Evolutionary conservation across 2,113 vertebrate species (phyloP).

Genomic region (Hippoglossus stenolepis): DNA sequence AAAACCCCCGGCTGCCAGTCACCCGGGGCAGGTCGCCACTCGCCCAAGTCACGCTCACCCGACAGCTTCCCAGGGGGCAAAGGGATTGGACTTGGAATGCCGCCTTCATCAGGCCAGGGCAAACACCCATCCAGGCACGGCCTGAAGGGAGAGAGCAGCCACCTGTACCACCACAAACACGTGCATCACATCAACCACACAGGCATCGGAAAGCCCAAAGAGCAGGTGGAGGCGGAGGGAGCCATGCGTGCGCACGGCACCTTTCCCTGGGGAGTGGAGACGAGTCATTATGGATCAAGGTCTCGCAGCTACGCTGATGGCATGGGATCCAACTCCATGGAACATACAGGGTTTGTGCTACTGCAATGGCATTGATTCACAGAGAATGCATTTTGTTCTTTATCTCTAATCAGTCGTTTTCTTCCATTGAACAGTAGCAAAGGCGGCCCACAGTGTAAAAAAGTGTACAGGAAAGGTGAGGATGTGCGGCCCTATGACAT

Average conservation of each 20-base stretch:
- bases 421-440: conserved; percentile 79
- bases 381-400: background rate
- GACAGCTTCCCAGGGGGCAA: conserved; percentile 83
- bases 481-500: conserved; percentile 78
- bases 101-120: conserved; percentile 76
- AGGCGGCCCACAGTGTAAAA: conserved; percentile 82
- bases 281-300: conserved; percentile 85
- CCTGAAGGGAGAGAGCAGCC: conserved; percentile 83
- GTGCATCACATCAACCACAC: conserved; percentile 88
- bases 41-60: conserved; percentile 90
- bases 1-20: conserved; percentile 95
- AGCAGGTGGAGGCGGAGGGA: conserved; percentile 86
- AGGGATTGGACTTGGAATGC: conserved; percentile 73
- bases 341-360: conserved; percentile 82
- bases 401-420: background rate
- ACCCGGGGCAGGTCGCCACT: conserved; percentile 89
- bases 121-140: conserved; percentile 85
- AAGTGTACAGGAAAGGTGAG: conserved; percentile 82
- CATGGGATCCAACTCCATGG: conserved; percentile 69
- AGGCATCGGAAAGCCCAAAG: conserved; percentile 83
- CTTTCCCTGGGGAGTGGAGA: conserved; percentile 86
- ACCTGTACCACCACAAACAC: conserved; percentile 89
- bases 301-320: conserved; percentile 87
- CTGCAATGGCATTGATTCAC: background rate
- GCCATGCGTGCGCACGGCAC: conserved; percentile 79